phyloP scores from a whole-genome alignment of 2,113 vertebrate species.

The Spermophilus dauricus region DNA sequence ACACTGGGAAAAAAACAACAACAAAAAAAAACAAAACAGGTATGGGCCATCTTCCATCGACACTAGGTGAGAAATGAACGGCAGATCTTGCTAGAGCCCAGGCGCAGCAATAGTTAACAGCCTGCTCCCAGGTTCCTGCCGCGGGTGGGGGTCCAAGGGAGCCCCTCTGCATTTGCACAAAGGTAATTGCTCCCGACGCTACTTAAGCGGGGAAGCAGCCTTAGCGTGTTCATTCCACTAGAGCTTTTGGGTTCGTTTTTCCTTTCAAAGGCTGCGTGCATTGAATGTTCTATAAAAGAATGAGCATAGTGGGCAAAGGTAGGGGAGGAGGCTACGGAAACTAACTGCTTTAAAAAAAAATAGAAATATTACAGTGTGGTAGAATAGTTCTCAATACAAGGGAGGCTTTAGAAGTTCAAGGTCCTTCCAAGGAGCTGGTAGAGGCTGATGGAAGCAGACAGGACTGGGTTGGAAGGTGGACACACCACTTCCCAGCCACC shows the following conservation, averaged over 20 bases:
- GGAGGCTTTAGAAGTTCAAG: not conserved
- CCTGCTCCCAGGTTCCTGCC: not conserved
- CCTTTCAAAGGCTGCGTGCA: conserved; percentile 23
- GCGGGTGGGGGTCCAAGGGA: not conserved
- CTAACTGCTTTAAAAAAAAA: conserved; percentile 13
- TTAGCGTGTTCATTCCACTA: not conserved
- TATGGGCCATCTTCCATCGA: not conserved
- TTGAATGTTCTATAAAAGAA: conserved; percentile 46
- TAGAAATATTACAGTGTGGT: not conserved
- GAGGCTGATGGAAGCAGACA: not conserved
- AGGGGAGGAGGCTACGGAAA: not conserved
- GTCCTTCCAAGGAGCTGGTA: not conserved
- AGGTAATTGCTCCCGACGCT: conserved; percentile 73
- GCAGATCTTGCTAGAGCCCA: accelerated
- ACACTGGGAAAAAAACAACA: not conserved
- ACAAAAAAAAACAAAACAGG: not conserved
- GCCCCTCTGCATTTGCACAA: conserved; percentile 49
- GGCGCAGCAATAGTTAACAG: conserved; percentile 2
- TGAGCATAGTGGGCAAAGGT: not conserved
- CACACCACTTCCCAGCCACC: no score
- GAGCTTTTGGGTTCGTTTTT: conserved; percentile 12
- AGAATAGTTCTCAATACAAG: not conserved
- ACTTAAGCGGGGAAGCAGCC: conserved; percentile 40
- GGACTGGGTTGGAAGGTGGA: not conserved
- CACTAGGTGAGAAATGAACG: not conserved